Percentiles rank a stretch among this genome's conserved stretches.
These are phyloP conservation scores for Galerucella pusilla DNA, from an alignment of 2,888 invertebrate genomes.

Conservation along the genomic window DNA sequence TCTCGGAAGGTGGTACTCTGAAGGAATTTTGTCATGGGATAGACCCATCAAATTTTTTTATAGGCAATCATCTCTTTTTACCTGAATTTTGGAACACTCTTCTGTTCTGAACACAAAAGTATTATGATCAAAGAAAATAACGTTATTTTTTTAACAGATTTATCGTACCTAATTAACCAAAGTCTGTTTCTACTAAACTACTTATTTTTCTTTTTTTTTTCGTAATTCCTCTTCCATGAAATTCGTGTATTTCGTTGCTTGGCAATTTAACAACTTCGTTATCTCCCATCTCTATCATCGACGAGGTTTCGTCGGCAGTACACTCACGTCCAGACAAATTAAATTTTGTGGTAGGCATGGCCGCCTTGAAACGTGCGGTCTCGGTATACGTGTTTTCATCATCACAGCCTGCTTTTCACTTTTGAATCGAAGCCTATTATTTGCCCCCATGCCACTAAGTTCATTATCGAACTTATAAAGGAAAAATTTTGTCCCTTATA, in stretches of 20 bases:
- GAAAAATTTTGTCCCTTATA: slow-evolving; percentile 13
- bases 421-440: slow-evolving; percentile 24
- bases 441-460: slow-evolving; percentile 15
- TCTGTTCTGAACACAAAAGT: no score
- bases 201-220: background rate
- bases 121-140: no score
- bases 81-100: no score
- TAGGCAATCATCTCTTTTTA: no score
- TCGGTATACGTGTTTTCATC: slow-evolving; percentile 33
- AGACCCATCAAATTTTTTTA: no score
- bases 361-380: slow-evolving; percentile 30
- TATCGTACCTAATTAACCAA: no score
- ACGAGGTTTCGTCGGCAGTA: slow-evolving; percentile 51
- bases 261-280: slow-evolving; percentile 1
- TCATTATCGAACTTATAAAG: slow-evolving; percentile 26
- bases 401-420: slow-evolving; percentile 26
- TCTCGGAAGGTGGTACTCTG: no score
- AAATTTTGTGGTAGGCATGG: slow-evolving; percentile 57
- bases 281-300: slow-evolving; percentile 24
- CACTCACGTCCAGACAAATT: slow-evolving; percentile 61
- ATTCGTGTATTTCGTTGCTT: background rate
- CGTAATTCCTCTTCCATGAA: background rate
- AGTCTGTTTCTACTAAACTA: background rate
- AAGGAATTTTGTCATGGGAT: no score
- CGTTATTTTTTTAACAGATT: no score